phyloP scores from a whole-genome alignment of 2,797 vertebrate genomes.

The Peromyscus melanophrys region DNA sequence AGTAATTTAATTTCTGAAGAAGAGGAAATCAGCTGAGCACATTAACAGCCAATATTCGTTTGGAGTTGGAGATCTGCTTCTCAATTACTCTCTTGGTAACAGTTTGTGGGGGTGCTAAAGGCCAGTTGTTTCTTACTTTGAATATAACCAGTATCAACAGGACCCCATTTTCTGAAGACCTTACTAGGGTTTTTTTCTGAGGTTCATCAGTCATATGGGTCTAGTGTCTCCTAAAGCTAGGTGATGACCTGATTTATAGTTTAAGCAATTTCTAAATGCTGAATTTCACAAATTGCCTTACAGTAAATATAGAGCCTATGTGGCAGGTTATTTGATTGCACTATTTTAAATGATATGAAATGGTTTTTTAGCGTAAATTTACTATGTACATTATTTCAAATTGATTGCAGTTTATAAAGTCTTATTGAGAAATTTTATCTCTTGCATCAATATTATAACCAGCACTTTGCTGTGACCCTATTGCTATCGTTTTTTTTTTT shows the following conservation, averaged over 20 bases:
- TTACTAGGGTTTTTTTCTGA: not conserved
- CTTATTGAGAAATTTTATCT: slow-evolving; percentile 47
- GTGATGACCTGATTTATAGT: slow-evolving; percentile 56
- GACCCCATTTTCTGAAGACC: slow-evolving; percentile 50
- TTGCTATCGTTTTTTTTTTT: too few species aligned
- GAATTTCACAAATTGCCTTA: slow-evolving; percentile 46
- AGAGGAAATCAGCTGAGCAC: slow-evolving; percentile 36
- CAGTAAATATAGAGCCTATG: slow-evolving; percentile 13
- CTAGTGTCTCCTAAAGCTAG: slow-evolving; percentile 35
- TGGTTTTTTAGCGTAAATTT: slow-evolving; percentile 51
- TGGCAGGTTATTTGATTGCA: slow-evolving; percentile 61
- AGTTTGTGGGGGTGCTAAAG: not conserved
- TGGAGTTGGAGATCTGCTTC: not conserved
- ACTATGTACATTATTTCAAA: slow-evolving; percentile 52
- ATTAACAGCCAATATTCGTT: not conserved
- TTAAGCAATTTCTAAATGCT: slow-evolving; percentile 40
- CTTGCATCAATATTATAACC: slow-evolving; percentile 27
- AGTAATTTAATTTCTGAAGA: slow-evolving; percentile 36
- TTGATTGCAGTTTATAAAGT: slow-evolving; percentile 48
- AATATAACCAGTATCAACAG: slow-evolving; percentile 14
- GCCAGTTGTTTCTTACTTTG: slow-evolving; percentile 17
- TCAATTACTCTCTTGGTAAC: not conserved
- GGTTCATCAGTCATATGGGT: slow-evolving; percentile 36
- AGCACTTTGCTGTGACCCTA: not conserved
- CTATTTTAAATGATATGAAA: slow-evolving; percentile 57